Conservation (phyloP, 2,797 vertebrate species). For the Melanotaenia parkinsoni region DNA sequence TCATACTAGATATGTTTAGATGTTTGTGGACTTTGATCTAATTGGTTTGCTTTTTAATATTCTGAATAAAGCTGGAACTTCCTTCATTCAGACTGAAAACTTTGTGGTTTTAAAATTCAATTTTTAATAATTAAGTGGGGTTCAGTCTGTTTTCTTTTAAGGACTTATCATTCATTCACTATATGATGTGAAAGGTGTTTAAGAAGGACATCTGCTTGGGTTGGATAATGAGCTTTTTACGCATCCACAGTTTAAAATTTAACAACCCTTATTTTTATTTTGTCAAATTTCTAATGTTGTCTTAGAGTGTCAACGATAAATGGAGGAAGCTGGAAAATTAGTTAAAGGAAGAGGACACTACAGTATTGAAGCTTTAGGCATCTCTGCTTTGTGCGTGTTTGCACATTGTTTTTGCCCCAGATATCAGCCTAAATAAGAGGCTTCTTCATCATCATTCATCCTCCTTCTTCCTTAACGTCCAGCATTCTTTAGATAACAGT, state of each 20-base stretch:
- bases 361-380: constrained; percentile 20
- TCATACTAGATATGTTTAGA: not conserved
- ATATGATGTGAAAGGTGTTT: constrained; percentile 22
- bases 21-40: constrained; percentile 13
- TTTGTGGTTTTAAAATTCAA: not conserved
- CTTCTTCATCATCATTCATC: constrained; percentile 22
- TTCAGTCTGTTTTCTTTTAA: constrained; percentile 3
- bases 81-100: constrained; percentile 6
- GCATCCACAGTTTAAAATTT: constrained; percentile 42
- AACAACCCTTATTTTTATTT: constrained; percentile 55
- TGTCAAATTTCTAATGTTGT: constrained; percentile 36
- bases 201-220: constrained; percentile 21
- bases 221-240: constrained; percentile 57
- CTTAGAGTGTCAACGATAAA: constrained; percentile 52
- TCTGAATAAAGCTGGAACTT: not conserved
- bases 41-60: constrained; percentile 13
- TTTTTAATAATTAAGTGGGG: not conserved
- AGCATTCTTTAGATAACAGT: constrained; percentile 14
- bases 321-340: constrained; percentile 55
- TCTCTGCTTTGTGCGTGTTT: constrained; percentile 8
- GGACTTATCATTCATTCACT: constrained; percentile 26
- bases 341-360: constrained; percentile 35
- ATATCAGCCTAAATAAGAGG: constrained; percentile 32
- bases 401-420: constrained; percentile 14
- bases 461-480: not conserved